These are phyloP conservation scores for Drosophila helvetica DNA, from an alignment of 2,888 invertebrate genomes.

Conservation along the genomic window DNA sequence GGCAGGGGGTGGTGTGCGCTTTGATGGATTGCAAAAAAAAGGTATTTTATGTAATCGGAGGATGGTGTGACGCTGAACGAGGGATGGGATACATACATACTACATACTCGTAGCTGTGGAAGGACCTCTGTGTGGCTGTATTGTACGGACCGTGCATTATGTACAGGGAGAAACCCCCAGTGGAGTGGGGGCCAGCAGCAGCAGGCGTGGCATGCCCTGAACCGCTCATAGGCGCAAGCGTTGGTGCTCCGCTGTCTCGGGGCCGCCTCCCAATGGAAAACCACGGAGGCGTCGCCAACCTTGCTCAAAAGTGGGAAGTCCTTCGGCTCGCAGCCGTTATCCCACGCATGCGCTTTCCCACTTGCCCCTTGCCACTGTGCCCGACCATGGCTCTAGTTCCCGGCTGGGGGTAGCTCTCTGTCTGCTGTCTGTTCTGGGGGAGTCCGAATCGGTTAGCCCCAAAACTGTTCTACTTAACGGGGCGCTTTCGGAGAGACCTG, in stretches of 20 bases:
- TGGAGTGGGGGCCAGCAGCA: slow-evolving; percentile 19
- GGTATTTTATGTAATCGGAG: slow-evolving; percentile 75
- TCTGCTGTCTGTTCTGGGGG: neutral
- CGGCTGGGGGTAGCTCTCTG: neutral
- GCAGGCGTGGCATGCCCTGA: slow-evolving; percentile 34
- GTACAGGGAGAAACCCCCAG: slow-evolving; percentile 26
- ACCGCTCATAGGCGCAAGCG: slow-evolving; percentile 69
- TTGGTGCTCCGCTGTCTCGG: slow-evolving; percentile 54
- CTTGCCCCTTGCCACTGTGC: neutral
- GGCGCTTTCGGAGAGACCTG: slow-evolving; percentile 67
- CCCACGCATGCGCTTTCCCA: slow-evolving; percentile 51
- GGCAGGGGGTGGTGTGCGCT: slow-evolving; percentile 40
- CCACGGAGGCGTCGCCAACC: slow-evolving; percentile 66
- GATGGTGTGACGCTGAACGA: slow-evolving; percentile 11
- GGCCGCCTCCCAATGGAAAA: slow-evolving; percentile 73
- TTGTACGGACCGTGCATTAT: slow-evolving; percentile 24
- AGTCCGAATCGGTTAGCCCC: slow-evolving; percentile 27
- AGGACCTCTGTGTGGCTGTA: neutral
- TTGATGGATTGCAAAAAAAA: slow-evolving; percentile 77
- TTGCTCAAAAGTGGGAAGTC: slow-evolving; percentile 74
- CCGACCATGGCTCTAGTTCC: no score
- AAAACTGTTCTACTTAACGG: slow-evolving; percentile 61
- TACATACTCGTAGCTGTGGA: neutral
- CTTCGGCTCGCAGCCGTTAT: slow-evolving; percentile 43
- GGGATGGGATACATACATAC: neutral